Conservation (phyloP, 1,140 invertebrate genomes). For the Caenorhabditis inopinata region DNA sequence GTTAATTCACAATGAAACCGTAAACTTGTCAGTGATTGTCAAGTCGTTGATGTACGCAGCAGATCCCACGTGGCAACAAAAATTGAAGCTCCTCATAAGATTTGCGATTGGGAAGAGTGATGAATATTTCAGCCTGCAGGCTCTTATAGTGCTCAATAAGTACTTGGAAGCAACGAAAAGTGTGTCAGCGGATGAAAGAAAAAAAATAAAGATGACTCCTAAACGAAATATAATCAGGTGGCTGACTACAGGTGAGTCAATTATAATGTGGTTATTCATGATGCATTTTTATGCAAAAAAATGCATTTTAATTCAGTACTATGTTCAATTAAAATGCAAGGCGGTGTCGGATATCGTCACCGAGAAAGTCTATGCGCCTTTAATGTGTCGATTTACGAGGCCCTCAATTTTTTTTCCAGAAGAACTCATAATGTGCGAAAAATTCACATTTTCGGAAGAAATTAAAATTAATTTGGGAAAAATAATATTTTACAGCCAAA, state of each 20-base stretch:
- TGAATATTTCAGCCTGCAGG: constrained; percentile 1
- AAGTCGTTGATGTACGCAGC: constrained; percentile 24
- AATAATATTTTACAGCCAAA: too few relatives aligned
- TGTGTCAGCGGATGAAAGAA: background rate
- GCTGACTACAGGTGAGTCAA: background rate
- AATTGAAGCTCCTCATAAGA: background rate
- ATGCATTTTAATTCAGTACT: too few relatives aligned
- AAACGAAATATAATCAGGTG: background rate
- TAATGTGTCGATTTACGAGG: too few relatives aligned
- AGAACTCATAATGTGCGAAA: too few relatives aligned
- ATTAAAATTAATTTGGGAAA: too few relatives aligned
- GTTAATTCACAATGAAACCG: background rate
- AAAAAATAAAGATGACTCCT: background rate
- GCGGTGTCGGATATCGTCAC: too few relatives aligned
- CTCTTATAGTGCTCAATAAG: background rate
- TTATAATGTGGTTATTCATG: background rate
- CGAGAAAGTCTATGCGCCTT: too few relatives aligned
- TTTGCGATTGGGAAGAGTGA: background rate
- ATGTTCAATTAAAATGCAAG: too few relatives aligned
- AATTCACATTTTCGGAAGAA: too few relatives aligned
- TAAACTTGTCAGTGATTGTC: constrained; percentile 13
- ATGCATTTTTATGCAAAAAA: too few relatives aligned
- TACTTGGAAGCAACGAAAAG: constrained; percentile 9
- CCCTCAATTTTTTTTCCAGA: too few relatives aligned
- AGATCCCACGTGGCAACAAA: background rate